These are phyloP conservation scores for Drosophila sechellia DNA, from an alignment of 1,140 invertebrate genomes.

Conservation along the genomic window DNA sequence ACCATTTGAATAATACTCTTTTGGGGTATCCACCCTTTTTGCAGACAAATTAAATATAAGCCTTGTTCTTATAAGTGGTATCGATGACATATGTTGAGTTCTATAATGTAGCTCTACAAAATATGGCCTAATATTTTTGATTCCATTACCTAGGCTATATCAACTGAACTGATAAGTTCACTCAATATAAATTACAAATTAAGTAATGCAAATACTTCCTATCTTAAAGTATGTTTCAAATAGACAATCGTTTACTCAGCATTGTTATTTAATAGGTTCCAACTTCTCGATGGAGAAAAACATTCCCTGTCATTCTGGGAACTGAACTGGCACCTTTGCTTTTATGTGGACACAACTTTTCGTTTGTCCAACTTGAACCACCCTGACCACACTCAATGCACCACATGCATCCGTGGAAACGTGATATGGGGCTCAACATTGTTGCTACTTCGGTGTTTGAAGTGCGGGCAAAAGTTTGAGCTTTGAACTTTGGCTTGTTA, in stretches of 20 bases:
- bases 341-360: slow-evolving; percentile 27
- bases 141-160: too few species aligned
- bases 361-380: slow-evolving; percentile 35
- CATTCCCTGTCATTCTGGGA: background rate
- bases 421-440: slow-evolving; percentile 39
- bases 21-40: background rate
- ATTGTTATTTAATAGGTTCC: background rate
- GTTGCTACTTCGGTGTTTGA: slow-evolving; percentile 38
- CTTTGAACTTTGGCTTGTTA: slow-evolving; percentile 76
- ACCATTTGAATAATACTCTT: background rate
- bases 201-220: too few species aligned
- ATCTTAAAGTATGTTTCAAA: background rate
- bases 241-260: background rate
- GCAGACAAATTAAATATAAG: background rate
- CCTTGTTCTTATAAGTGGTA: background rate
- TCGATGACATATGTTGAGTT: background rate
- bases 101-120: background rate
- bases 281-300: background rate
- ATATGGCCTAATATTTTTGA: too few species aligned
- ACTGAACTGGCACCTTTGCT: slow-evolving; percentile 8
- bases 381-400: slow-evolving; percentile 37
- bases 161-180: too few species aligned
- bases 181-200: too few species aligned
- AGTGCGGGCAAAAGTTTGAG: slow-evolving; percentile 61
- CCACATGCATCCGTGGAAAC: slow-evolving; percentile 26